Evolutionary conservation across 2,113 vertebrate species (phyloP).

Genomic region (Arizona elegans): DNA sequence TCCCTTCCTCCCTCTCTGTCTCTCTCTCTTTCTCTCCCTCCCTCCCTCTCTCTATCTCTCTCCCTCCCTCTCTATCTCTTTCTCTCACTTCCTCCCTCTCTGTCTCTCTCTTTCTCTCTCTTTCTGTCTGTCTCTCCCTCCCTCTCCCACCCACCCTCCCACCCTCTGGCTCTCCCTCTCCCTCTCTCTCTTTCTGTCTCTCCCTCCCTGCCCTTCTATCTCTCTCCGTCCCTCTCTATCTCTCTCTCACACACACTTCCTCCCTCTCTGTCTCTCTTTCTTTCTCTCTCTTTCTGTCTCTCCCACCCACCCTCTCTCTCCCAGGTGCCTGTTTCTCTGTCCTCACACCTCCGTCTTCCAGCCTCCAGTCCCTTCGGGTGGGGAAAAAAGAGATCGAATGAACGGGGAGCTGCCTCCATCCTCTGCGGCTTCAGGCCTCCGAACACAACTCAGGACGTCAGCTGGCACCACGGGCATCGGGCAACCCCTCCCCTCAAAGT

Average conservation of each 20-base stretch:
- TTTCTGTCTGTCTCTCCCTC: too few relatives aligned
- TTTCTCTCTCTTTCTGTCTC: neutral
- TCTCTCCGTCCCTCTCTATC: too few relatives aligned
- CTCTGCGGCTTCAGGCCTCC: neutral
- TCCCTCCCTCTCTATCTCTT: fast-evolving
- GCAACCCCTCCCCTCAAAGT: slow-evolving; percentile 4
- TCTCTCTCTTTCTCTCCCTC: too few relatives aligned
- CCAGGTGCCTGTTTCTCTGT: slow-evolving; percentile 55
- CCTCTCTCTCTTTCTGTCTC: too few relatives aligned
- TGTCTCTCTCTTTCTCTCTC: too few relatives aligned
- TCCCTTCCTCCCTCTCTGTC: too few relatives aligned
- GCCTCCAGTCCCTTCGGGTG: slow-evolving; percentile 1
- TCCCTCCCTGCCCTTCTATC: too few relatives aligned
- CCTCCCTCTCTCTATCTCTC: fast-evolving
- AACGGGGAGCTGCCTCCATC: neutral
- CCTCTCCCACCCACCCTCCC: too few relatives aligned
- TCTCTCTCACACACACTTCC: too few relatives aligned
- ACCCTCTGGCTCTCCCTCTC: too few relatives aligned
- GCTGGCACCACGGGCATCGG: slow-evolving; percentile 33
- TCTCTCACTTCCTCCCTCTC: too few relatives aligned
- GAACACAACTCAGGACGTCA: slow-evolving; percentile 11
- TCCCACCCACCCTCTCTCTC: neutral
- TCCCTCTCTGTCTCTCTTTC: too few relatives aligned
- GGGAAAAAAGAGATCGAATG: neutral
- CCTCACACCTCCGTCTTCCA: slow-evolving; percentile 30